Base-by-base conservation (phyloP, 1,140 invertebrate genomes). In the Thereuonema tuberculata region DNA sequence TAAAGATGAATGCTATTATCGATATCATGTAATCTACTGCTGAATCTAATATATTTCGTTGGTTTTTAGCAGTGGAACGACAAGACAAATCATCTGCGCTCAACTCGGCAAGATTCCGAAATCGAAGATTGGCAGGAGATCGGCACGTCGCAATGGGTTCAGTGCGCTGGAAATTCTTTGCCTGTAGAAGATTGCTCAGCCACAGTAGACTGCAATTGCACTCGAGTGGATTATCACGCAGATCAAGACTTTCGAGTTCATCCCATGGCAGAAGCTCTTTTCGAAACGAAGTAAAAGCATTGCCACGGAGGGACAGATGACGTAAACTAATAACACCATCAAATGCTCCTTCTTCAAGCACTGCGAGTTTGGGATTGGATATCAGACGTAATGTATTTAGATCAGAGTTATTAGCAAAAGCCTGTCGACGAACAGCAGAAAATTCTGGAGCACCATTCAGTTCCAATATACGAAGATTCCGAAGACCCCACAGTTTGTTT, bases 171-270 rank as follows among this genome's bases (percentile, higher is more conserved):
- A 52, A 58, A 28, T 63, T 65, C 15, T 31, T 53, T 23, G 23
- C 26, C 17, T 26, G 27, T 25, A 65, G 59, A 2, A 89, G 73
- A 60, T 87, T 84, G 9, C 83, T 77, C 47, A 91, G 75, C 88
- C 88, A 93, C 29, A 87, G 71, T 2, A 90, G 67, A 58, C 81
- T 80, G 66, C 89, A 92, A 64, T 84, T 82, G 70, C 89, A 93
- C n/a, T 81, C 72, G 14, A 93, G 73, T 0, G 87, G 87, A 67
- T 92, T 92, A 61, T 89, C 87, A 15, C 84, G 84, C 3, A 93
- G 73, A 62, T 90, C 86, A 12, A 91, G 68, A 2, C 79, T 78
- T 24, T 81, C 77, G n/a, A 91, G 70, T 63, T 88, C 86, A 56
- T 81, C 82, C 80, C 87, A 90, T 0, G 84, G 80, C 17, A 87